Base-by-base conservation (phyloP, 2,113 vertebrate genomes). In the Heteronetta atricapilla region DNA sequence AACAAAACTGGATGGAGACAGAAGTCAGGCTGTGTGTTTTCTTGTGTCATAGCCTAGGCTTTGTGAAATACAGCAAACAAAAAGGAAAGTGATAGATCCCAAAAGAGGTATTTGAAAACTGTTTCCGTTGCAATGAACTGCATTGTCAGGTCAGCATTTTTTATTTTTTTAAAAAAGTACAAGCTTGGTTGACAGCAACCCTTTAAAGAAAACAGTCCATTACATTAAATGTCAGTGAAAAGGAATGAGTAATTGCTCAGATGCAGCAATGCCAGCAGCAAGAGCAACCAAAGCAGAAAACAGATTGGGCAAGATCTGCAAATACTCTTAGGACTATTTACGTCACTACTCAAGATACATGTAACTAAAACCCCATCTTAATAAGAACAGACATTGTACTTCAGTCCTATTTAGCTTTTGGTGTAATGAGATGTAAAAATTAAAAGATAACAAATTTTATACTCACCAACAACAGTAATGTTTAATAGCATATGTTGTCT, bases 241-340 rank as follows among this genome's bases (percentile, higher is more conserved):
- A 74, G 56, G 78, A 90, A 82, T 56, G 55, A 87, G 42, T 80
- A 90, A 94, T 46, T 87, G 59, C 64, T 96, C 76, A 84, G 58
- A 67, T 76, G 52, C 2, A 94, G 86, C 38, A 94, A 86, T 44
- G 34, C 84, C 86, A 90, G 89, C 70, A 94, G 83, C 92, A 95
- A 95, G 73, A 94, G 50, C 90, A 93, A 85, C 44, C 48, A 91
- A 62, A 84, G 55, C 60, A 91, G 85, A 70, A 76, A 87, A 59
- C n/a, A 86, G 74, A 81, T 28, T 87, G 67, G 63, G 63, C 64
- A 93, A 52, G 38, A 48, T 36, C 76, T 89, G 84, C 36, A 81
- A 46, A 87, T 52, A 83, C 73, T 83, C 82, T 86, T 29, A 87
- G 66, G n/a, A 50, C 85, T 86, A 34, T 79, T 94, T 90, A 84